Percentiles rank a stretch among this genome's conserved stretches.
phyloP scores from a whole-genome alignment of 2,888 invertebrate species.

The Clitarchus hookeri region DNA sequence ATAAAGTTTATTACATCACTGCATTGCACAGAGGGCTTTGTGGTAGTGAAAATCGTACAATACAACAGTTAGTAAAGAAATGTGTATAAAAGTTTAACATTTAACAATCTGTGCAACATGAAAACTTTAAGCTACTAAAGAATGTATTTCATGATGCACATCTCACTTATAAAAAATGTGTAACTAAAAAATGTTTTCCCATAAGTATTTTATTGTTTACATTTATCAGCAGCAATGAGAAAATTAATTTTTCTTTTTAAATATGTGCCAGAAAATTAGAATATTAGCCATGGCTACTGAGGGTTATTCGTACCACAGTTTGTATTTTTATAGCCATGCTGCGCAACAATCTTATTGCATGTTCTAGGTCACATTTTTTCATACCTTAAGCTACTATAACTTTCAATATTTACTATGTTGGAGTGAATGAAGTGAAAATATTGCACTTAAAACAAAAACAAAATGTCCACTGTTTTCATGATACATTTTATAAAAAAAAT shows the following conservation, averaged over 20 bases:
- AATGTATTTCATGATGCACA: too few relatives aligned
- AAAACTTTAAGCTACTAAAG: neutral
- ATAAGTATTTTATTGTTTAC: too few relatives aligned
- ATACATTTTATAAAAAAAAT: neutral
- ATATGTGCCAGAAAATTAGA: too few relatives aligned
- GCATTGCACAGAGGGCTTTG: neutral
- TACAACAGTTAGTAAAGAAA: neutral
- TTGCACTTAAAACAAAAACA: constrained; percentile 1
- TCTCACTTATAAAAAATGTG: too few relatives aligned
- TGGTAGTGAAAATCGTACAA: neutral
- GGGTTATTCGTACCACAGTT: neutral
- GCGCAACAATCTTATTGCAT: neutral
- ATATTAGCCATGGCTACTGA: too few relatives aligned
- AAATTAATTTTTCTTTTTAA: too few relatives aligned
- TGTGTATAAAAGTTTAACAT: neutral
- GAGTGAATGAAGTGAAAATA: neutral
- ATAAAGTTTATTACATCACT: neutral
- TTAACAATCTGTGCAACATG: neutral
- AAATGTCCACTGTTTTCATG: neutral
- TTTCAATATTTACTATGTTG: neutral
- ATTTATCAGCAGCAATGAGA: too few relatives aligned
- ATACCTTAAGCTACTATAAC: too few relatives aligned
- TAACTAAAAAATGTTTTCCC: too few relatives aligned
- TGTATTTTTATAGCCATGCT: neutral
- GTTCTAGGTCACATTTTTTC: too few relatives aligned